phyloP scores from a whole-genome alignment of 2,888 invertebrate species.

The Drosophila sordidula region DNA sequence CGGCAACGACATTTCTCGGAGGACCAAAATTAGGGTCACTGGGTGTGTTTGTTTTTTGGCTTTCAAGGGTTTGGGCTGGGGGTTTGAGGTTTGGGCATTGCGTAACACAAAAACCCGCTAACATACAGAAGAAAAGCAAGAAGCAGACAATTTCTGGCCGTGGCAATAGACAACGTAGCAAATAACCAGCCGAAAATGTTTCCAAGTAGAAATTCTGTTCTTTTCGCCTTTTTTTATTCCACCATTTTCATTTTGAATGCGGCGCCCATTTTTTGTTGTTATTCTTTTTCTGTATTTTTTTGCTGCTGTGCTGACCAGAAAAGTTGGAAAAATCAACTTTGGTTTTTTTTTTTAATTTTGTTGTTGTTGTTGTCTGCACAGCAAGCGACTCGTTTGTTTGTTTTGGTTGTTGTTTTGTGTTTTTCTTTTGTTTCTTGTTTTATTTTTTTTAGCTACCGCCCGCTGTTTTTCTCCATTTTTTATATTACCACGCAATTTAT shows the following conservation, averaged over 20 bases:
- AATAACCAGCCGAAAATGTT: constrained; percentile 55
- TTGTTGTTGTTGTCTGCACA: constrained; percentile 44
- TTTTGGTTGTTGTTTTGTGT: constrained; percentile 57
- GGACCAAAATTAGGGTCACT: constrained; percentile 84
- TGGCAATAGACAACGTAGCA: constrained; percentile 44
- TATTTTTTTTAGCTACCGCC: constrained; percentile 63
- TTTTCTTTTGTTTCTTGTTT: constrained; percentile 35
- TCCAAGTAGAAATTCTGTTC: constrained; percentile 63
- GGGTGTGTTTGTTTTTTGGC: constrained; percentile 79
- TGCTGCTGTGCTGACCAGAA: constrained; percentile 46
- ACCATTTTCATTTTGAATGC: constrained; percentile 67
- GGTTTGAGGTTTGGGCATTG: constrained; percentile 43
- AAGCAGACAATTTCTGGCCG: constrained; percentile 28
- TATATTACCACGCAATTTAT: constrained; percentile 83
- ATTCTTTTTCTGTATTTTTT: constrained; percentile 12
- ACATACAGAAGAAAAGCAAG: constrained; percentile 44
- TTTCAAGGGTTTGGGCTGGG: constrained; percentile 17
- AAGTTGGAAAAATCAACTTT: constrained; percentile 68
- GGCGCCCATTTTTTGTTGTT: constrained; percentile 69
- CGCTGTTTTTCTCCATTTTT: constrained; percentile 80
- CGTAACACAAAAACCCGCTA: constrained; percentile 71
- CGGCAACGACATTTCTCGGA: constrained; percentile 73
- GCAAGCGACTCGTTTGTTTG: constrained; percentile 56
- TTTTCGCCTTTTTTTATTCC: constrained; percentile 25
- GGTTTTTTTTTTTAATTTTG: constrained; percentile 35